These are phyloP conservation scores for Etheostoma nigrum DNA, from an alignment of 2,797 vertebrate species.

Conservation along the genomic window DNA sequence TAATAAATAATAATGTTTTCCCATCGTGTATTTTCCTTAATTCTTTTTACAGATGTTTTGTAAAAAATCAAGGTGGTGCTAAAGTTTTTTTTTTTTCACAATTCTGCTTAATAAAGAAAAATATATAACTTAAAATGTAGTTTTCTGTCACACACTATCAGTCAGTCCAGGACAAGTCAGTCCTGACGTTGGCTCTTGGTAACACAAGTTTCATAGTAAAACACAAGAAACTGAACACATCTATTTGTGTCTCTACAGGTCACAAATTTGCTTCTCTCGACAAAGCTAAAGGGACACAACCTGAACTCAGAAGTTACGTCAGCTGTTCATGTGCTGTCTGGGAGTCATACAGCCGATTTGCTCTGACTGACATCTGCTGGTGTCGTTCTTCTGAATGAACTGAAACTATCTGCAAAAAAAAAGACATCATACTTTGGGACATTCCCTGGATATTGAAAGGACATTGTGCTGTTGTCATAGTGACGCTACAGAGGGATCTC, in stretches of 20 bases:
- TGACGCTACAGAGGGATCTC: constrained; percentile 41
- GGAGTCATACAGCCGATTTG: constrained; percentile 14
- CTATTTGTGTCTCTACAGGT: constrained; percentile 50
- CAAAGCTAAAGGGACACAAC: constrained; percentile 24
- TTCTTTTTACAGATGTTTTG: background rate
- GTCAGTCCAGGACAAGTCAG: background rate
- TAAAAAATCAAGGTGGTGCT: background rate
- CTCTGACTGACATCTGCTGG: constrained; percentile 8
- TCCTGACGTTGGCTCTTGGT: background rate
- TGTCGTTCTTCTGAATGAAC: constrained; percentile 1
- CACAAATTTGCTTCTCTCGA: background rate
- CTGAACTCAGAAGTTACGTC: constrained; percentile 10
- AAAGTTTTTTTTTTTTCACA: background rate
- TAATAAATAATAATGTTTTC: background rate
- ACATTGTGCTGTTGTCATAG: constrained; percentile 23
- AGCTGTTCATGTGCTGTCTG: background rate
- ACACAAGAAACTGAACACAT: background rate
- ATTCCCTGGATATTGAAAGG: constrained; percentile 7
- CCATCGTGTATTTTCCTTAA: background rate
- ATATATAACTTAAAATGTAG: background rate
- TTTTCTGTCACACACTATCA: background rate
- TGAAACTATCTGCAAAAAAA: constrained; percentile 2
- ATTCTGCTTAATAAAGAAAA: background rate
- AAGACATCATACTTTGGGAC: constrained; percentile 2
- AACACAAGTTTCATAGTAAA: background rate